A percentile compares a stretch with the other conserved stretches of the same genome.
Evolutionary conservation across 1,140 invertebrate species (phyloP).

Genomic region (Lasioglossum baleicum): DNA sequence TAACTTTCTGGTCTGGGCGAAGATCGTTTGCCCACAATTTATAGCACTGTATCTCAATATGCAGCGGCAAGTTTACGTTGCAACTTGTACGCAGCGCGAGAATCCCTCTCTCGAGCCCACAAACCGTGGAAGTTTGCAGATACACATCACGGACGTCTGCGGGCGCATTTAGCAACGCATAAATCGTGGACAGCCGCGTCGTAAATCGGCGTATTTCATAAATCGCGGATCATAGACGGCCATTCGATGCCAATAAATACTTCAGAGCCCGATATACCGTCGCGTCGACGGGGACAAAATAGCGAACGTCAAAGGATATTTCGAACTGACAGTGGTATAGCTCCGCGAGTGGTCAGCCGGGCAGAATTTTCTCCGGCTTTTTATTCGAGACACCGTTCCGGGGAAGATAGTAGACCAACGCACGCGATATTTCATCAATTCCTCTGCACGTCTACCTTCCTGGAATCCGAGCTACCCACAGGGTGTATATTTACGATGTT

Average conservation of each 20-base stretch:
- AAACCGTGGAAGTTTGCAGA: neutral
- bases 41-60: too few relatives aligned
- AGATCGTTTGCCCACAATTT: too few relatives aligned
- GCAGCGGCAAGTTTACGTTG: too few relatives aligned
- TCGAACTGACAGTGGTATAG: neutral
- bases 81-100: neutral
- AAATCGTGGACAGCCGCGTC: neutral
- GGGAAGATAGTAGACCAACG: neutral
- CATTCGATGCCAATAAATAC: neutral
- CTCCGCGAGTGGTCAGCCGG: neutral
- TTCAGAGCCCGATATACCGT: neutral
- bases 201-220: neutral
- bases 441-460: neutral
- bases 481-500: slow-evolving; percentile 43
- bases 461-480: neutral
- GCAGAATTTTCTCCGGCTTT: neutral
- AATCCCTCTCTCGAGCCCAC: neutral
- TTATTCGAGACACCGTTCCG: neutral
- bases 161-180: neutral
- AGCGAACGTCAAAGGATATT: neutral
- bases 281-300: neutral
- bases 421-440: slow-evolving; percentile 27
- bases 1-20: too few relatives aligned
- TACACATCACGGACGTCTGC: neutral
- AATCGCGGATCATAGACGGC: neutral